Conservation (phyloP, 2,888 invertebrate species). For the Tachystola acroxantha region DNA sequence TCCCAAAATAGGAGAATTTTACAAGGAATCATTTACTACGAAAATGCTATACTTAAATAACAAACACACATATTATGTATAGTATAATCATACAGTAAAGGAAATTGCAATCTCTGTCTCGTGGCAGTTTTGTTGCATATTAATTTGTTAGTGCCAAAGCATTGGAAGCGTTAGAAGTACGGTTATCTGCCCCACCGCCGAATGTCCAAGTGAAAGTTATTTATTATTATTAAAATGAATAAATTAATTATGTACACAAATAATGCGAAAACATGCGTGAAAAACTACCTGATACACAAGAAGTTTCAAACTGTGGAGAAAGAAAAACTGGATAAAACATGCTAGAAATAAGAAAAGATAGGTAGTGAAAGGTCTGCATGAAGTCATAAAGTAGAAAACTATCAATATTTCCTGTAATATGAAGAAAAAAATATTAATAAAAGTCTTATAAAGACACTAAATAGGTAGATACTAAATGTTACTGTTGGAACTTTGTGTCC, state of each 20-base stretch:
- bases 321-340: constrained; percentile 44
- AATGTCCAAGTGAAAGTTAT: constrained; percentile 49
- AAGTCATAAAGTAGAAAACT: constrained; percentile 68
- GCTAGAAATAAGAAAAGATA: constrained; percentile 64
- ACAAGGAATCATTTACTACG: constrained; percentile 1
- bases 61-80: constrained; percentile 25
- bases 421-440: constrained; percentile 74
- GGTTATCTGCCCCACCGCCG: constrained; percentile 51
- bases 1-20: not conserved
- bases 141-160: constrained; percentile 50
- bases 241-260: constrained; percentile 52
- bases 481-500: constrained; percentile 41
- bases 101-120: constrained; percentile 72
- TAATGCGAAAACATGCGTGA: constrained; percentile 54
- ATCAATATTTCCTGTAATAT: constrained; percentile 76
- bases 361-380: constrained; percentile 62
- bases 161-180: constrained; percentile 50
- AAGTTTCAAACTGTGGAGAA: constrained; percentile 65
- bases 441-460: constrained; percentile 62
- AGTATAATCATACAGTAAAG: constrained; percentile 37
- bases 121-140: constrained; percentile 69
- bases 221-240: constrained; percentile 26
- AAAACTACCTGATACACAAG: constrained; percentile 71
- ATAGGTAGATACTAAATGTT: constrained; percentile 45
- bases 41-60: constrained; percentile 10